These are phyloP conservation scores for Pristiophorus japonicus DNA, from an alignment of 2,113 vertebrate species.

Conservation along the genomic window DNA sequence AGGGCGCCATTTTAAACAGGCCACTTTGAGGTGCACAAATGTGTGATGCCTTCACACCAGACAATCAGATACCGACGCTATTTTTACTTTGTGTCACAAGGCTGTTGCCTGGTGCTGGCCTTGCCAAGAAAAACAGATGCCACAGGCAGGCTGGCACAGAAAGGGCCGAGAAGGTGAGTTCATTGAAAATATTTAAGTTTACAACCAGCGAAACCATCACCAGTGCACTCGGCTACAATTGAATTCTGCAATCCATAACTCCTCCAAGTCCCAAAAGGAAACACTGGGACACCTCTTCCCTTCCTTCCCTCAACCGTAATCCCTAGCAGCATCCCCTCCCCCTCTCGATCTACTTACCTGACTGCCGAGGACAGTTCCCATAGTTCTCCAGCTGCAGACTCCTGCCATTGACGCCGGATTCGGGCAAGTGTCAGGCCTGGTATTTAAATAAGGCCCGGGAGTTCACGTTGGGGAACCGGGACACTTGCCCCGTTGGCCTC, in stretches of 20 bases:
- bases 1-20: background rate
- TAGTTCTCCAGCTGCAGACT: background rate
- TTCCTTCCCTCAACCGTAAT: background rate
- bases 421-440: background rate
- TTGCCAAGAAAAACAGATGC: background rate
- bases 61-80: background rate
- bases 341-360: background rate
- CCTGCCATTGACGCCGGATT: background rate
- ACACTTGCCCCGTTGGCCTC: background rate
- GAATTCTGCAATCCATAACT: too few species aligned
- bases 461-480: background rate
- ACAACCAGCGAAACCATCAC: too few species aligned
- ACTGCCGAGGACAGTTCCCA: background rate
- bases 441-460: background rate
- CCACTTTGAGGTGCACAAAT: too few species aligned
- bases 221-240: too few species aligned
- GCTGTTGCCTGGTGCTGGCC: background rate
- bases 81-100: background rate
- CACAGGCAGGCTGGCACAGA: background rate
- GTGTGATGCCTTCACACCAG: background rate
- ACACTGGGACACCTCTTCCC: background rate
- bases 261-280: background rate
- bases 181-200: background rate
- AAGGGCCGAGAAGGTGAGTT: background rate
- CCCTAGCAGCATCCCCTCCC: background rate